These are phyloP conservation scores for Meteorus cinctellus DNA, from an alignment of 2,888 invertebrate species.

Conservation along the genomic window DNA sequence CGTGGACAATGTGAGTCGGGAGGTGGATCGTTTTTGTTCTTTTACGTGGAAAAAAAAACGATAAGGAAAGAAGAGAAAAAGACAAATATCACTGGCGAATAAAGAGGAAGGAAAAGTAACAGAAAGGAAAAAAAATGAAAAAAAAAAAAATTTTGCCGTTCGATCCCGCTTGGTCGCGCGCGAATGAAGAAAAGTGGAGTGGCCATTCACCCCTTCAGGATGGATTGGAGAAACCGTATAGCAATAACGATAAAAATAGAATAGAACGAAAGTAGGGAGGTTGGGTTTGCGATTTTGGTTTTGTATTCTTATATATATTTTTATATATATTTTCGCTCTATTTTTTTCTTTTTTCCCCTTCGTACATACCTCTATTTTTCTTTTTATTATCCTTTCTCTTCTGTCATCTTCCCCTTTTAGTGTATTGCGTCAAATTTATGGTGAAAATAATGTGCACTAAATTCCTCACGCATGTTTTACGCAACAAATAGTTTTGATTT, in stretches of 20 bases:
- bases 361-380: neutral
- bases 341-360: constrained; percentile 8
- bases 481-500: neutral
- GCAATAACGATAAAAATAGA: constrained; percentile 61
- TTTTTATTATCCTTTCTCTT: neutral
- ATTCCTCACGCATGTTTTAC: neutral
- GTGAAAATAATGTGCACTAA: neutral
- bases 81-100: neutral
- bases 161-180: constrained; percentile 43
- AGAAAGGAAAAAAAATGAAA: neutral
- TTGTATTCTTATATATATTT: constrained; percentile 13
- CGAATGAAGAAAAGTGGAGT: constrained; percentile 47
- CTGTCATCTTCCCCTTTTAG: neutral
- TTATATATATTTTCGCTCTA: constrained; percentile 18
- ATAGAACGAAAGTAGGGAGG: constrained; percentile 43
- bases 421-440: neutral
- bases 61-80: neutral
- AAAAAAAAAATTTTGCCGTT: constrained; percentile 28
- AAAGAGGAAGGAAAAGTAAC: constrained; percentile 8
- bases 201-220: constrained; percentile 49
- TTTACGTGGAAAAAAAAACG: constrained; percentile 2
- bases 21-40: constrained; percentile 28
- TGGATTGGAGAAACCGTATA: constrained; percentile 46
- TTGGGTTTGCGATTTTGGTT: constrained; percentile 37
- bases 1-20: constrained; percentile 11